Evolutionary conservation across 2,888 invertebrate species (phyloP).

Genomic region (Epistrophe eligans): DNA sequence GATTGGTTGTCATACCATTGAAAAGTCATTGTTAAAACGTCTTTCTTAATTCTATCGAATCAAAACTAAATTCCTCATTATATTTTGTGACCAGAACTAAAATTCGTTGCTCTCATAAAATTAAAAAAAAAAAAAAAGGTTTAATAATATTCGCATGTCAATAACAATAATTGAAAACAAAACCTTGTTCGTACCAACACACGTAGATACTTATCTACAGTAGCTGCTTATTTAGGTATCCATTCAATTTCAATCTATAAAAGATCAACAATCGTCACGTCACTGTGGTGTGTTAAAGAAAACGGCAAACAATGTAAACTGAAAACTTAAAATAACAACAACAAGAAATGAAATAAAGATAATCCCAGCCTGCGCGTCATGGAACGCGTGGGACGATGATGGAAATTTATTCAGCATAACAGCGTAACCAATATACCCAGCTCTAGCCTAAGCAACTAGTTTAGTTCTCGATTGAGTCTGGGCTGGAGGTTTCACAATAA

Average conservation of each 20-base stretch:
- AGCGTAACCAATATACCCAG: conserved; percentile 23
- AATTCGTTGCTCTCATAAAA: too few relatives aligned
- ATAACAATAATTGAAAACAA: conserved; percentile 3
- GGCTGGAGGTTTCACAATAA: conserved; percentile 49
- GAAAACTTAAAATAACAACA: too few relatives aligned
- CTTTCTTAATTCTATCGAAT: too few relatives aligned
- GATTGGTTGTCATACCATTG: too few relatives aligned
- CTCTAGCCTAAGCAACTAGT: conserved; percentile 21
- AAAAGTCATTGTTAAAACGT: too few relatives aligned
- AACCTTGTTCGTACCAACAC: not conserved
- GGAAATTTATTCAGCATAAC: conserved; percentile 53
- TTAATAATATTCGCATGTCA: not conserved
- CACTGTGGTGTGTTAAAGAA: not conserved
- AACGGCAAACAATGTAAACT: conserved; percentile 15
- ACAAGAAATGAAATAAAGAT: not conserved
- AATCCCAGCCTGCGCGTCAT: conserved; percentile 16
- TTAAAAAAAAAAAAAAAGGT: too few relatives aligned
- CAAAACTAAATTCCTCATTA: too few relatives aligned
- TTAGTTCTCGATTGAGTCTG: conserved; percentile 34
- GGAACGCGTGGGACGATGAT: conserved; percentile 59
- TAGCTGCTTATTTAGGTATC: not conserved
- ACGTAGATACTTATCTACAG: not conserved
- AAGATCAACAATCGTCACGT: conserved; percentile 1
- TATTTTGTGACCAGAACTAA: too few relatives aligned
- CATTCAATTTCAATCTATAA: not conserved